phyloP scores from a whole-genome alignment of 2,888 invertebrate genomes.

The Tinea pellionella region DNA sequence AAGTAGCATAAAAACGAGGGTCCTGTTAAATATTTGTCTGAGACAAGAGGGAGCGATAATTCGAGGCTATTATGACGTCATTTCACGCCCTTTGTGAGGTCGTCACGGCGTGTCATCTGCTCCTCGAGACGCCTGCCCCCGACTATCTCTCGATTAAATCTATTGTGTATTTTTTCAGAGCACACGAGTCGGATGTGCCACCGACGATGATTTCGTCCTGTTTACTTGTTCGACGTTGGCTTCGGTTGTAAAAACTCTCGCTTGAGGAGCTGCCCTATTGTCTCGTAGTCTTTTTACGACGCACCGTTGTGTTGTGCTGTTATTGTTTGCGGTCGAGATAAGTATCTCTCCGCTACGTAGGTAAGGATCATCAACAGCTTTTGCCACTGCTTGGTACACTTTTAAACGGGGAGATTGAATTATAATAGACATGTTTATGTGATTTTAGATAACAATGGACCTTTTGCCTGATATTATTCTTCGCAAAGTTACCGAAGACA shows the following conservation, averaged over 20 bases:
- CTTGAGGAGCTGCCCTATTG: constrained; percentile 57
- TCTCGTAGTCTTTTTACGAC: constrained; percentile 63
- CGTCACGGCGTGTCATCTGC: constrained; percentile 69
- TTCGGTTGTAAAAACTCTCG: constrained; percentile 52
- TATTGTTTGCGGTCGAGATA: constrained; percentile 68
- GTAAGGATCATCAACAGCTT: constrained; percentile 63
- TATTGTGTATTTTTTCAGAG: constrained; percentile 64
- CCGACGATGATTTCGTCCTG: constrained; percentile 65
- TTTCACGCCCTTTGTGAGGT: constrained; percentile 67
- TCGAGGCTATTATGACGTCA: constrained; percentile 70
- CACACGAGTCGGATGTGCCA: constrained; percentile 63
- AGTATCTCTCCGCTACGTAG: constrained; percentile 66
- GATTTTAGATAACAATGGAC: constrained; percentile 8
- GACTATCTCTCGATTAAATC: constrained; percentile 66
- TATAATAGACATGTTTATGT: constrained; percentile 10
- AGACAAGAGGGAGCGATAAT: constrained; percentile 69
- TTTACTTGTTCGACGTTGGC: constrained; percentile 52
- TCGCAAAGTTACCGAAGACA: neutral
- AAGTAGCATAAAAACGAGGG: constrained; percentile 56
- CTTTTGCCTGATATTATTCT: neutral
- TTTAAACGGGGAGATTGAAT: constrained; percentile 1
- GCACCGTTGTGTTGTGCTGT: constrained; percentile 61
- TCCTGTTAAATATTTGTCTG: constrained; percentile 65
- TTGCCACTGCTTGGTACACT: constrained; percentile 33
- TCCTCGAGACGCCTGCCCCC: constrained; percentile 63